phyloP scores from a whole-genome alignment of 1,140 invertebrate genomes.

The Dreissena rostriformis region DNA sequence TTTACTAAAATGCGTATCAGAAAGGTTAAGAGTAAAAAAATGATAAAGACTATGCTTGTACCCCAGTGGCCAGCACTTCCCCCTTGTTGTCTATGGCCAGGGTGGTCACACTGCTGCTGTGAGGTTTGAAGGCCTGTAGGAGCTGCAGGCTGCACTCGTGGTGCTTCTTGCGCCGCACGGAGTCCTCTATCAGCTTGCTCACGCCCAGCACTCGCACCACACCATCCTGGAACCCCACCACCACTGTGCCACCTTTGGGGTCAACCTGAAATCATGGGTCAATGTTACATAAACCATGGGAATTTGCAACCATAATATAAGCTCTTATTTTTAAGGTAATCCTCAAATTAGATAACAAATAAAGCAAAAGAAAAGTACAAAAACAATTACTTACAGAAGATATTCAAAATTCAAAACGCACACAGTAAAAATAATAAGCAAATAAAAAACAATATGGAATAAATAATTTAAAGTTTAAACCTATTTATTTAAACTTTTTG shows the following conservation, averaged over 20 bases:
- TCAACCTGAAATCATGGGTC: constrained; percentile 72
- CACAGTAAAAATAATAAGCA: too few relatives aligned
- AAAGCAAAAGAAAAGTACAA: too few relatives aligned
- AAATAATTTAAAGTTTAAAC: too few relatives aligned
- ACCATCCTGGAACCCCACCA: constrained; percentile 87
- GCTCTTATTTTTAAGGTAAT: too few relatives aligned
- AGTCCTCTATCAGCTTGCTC: constrained; percentile 63
- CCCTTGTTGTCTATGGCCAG: constrained; percentile 76
- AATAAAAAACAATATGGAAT: too few relatives aligned
- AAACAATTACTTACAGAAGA: too few relatives aligned
- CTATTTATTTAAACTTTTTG: too few relatives aligned
- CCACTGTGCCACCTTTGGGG: constrained; percentile 76
- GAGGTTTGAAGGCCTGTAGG: constrained; percentile 80
- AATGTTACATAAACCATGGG: too few relatives aligned
- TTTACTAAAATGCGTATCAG: too few relatives aligned
- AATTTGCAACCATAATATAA: too few relatives aligned
- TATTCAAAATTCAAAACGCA: too few relatives aligned
- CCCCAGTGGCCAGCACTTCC: constrained; percentile 79
- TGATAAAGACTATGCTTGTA: constrained; percentile 55
- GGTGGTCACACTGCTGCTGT: constrained; percentile 74
- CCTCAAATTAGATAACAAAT: too few relatives aligned
- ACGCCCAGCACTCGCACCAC: constrained; percentile 84
- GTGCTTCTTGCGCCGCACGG: constrained; percentile 63
- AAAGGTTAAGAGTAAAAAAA: background rate
- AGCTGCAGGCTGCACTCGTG: constrained; percentile 76